Evolutionary conservation across 2,888 invertebrate species (phyloP), one percentile per base, ranked within the genome.

Genomic region (Oscheius sp.): DNA sequence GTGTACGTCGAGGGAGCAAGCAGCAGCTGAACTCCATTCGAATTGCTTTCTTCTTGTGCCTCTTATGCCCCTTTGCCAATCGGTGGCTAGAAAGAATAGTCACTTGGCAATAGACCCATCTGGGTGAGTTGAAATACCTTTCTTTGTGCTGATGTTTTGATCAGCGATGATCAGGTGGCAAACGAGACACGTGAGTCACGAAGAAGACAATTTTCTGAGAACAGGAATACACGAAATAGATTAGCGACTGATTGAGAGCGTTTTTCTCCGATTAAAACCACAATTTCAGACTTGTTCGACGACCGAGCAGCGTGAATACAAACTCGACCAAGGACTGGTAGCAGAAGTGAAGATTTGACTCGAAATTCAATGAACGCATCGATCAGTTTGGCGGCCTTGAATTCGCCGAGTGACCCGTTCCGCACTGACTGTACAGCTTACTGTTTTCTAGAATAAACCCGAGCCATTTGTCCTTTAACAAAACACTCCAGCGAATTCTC

Each of bases 41-140:
- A 84, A 84, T 69, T 85, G 85, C 70, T 85, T 86, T 72, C 78
- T 85, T 27, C 74, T 85, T 25, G 84, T 85, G 31, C 85, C 85
- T 12, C 70, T 85, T 23, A 83, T 85, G 85, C 85, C 85, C 2
- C 71, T 85, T 25, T 84, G 83, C 46, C 81, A 79, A 68, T 72
- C 75, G 10, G 75, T 75, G 39, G 67, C 74, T 0, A 39, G 77
- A 23, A 77, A 76, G 42, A 78, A 78, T 68, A 76, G 75, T 63
- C 78, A 78, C 73, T 34, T 78, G 63, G 70, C 78, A 6, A 78
- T 78, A 53, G 72, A 75, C 67, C 66, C 55, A 20, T 55, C 55
- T 3, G 55, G 55, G 55, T 55, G 25, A 6, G 61, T 61, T 34
- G 25, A n/a, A 33, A 53, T n/a, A n/a, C n/a, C n/a, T n/a, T n/a